phyloP scores from a whole-genome alignment of 2,888 invertebrate species.

The Mesochorus sp. region DNA sequence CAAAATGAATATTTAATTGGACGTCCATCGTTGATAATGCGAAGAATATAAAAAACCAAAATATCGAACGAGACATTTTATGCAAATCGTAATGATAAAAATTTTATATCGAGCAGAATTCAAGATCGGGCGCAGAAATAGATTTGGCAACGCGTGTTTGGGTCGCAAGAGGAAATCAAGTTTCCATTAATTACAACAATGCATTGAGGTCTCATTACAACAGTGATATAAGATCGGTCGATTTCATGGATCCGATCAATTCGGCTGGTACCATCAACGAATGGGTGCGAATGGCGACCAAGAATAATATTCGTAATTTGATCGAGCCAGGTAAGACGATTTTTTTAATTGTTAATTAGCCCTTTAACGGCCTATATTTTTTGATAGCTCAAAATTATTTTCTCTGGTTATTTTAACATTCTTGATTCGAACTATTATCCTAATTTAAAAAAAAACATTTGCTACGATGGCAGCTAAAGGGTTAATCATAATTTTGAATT shows the following conservation, averaged over 20 bases:
- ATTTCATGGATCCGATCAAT: conserved; percentile 82
- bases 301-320: conserved; percentile 84
- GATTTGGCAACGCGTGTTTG: conserved; percentile 73
- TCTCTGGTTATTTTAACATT: neutral
- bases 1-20: neutral
- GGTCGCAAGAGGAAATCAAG: conserved; percentile 58
- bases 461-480: no score
- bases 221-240: conserved; percentile 82
- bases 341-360: no score
- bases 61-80: no score
- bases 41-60: no score
- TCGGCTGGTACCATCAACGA: conserved; percentile 84
- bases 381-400: no score
- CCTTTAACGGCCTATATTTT: no score
- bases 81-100: no score
- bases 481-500: no score
- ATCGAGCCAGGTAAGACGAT: conserved; percentile 83
- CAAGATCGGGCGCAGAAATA: conserved; percentile 67
- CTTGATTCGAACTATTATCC: neutral
- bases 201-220: conserved; percentile 83
- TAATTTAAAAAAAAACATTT: no score
- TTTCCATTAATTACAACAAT: conserved; percentile 81
- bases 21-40: no score
- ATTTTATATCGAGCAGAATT: no score
- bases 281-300: conserved; percentile 85